Evolutionary conservation across 2,113 vertebrate species (phyloP).

Genomic region (Eupsittula cactorum): DNA sequence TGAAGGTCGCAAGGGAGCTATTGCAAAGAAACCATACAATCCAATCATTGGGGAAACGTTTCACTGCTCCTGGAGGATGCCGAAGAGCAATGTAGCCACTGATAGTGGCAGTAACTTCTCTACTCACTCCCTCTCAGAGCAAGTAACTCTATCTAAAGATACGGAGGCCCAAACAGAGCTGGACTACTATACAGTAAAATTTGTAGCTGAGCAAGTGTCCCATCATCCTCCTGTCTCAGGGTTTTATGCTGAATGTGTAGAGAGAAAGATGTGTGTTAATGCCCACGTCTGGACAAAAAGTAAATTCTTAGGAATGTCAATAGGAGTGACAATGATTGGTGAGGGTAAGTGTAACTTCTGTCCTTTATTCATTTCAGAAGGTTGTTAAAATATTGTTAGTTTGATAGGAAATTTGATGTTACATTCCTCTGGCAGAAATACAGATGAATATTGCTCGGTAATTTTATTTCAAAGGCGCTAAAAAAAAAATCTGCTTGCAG

Average conservation of each 20-base stretch:
- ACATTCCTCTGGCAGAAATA: neutral
- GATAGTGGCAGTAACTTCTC: slow-evolving; percentile 23
- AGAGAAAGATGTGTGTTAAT: slow-evolving; percentile 93
- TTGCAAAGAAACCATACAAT: slow-evolving; percentile 98
- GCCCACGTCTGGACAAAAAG: slow-evolving; percentile 98
- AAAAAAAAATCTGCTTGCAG: neutral
- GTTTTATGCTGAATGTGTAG: slow-evolving; percentile 95
- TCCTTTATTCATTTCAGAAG: neutral
- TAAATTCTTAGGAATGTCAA: slow-evolving; percentile 99
- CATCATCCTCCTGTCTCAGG: slow-evolving; percentile 98
- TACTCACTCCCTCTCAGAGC: slow-evolving; percentile 38
- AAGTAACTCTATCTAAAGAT: slow-evolving; percentile 56
- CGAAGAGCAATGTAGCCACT: slow-evolving; percentile 41
- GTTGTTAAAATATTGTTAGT: neutral
- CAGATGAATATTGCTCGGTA: rapidly evolving
- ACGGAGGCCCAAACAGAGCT: slow-evolving; percentile 12
- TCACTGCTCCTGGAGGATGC: slow-evolving; percentile 95
- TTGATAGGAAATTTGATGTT: neutral
- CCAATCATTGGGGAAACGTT: slow-evolving; percentile 98
- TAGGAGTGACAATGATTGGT: slow-evolving; percentile 96
- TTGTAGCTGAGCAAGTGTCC: slow-evolving; percentile 96
- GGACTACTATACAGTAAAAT: slow-evolving; percentile 86
- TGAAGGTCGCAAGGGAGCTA: slow-evolving; percentile 95
- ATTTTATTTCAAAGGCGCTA: neutral
- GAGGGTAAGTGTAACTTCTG: slow-evolving; percentile 83